Base-by-base conservation (phyloP, 2,888 invertebrate genomes). In the Cepaea hortensis region DNA sequence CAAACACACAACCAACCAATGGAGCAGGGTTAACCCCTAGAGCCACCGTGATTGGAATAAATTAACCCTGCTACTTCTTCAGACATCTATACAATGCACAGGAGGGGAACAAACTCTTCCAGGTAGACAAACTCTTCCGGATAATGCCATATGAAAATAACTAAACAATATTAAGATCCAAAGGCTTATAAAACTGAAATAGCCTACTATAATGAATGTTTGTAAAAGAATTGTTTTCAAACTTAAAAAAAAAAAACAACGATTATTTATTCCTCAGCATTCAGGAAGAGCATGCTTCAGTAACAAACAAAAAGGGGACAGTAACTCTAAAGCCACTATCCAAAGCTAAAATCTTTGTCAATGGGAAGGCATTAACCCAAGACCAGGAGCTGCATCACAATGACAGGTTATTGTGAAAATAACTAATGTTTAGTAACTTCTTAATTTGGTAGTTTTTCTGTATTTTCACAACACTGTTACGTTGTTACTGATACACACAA, bases 341-440 rank as follows among this genome's bases (percentile, higher is more conserved):
- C 13, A 90, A 90, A 6, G 92, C 92, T 73, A 93, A 93, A 84
- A 90, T 94, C 61, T 87, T 92, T 77, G 91, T 93, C 48, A 94
- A 94, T 89, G 93, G 94, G 9, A 89, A 91, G 81, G 90, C 90
- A 73, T 89, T 93, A 20, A 89, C 88, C 48, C 89, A 89, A 72
- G 92, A 92, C 68, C 90, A 89, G 62, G 90, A 90, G 77, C 90
- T 93, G 5, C 91, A 91, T 87, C 93, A 93, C 89, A 91, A 93
- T 89, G 93, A 93, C 90, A 92, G 92, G 93, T 93, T 77, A 9
- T 50, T 55, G 0, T n/a, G n/a, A 70, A 70, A 9, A 65, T 3
- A 80, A 80, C 55, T 55, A 55, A 55, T 35, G 35, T 55, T 55
- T 55, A 55, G 55, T 68, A 15, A 15, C 5, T 68, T 68, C 18